Evolutionary conservation across 2,888 invertebrate species (phyloP), one percentile per base, ranked within the genome.

Genomic region (Tipula helvola): DNA sequence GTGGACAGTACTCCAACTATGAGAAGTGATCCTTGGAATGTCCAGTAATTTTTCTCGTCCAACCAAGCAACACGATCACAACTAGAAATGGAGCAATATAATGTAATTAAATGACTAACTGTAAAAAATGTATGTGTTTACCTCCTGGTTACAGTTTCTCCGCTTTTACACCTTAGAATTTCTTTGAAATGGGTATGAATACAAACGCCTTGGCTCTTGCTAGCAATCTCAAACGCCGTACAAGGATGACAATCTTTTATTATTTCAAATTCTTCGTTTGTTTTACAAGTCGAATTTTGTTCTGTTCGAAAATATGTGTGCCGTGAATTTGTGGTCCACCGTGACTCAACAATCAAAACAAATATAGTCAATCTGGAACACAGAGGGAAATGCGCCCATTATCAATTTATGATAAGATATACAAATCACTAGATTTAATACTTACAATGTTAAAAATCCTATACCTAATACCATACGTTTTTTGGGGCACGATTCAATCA

Each of bases 401-500:
- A 0, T 85, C 41, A 12, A 12, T 44, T 28, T 28, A 44, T 44
- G 71, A 83, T 10, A 84, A 87, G 2, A 83, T 85, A 16, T 85
- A 8, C 7, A 16, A 85, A 86, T 83, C 41, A 36, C 39, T 83
- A 87, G 16, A 39, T 52, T 36, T 28, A n/a, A 86, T 88, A 94
- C 95, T 93, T 92, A 96, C 95, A 95, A 92, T 91, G 96, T 96
- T 88, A 97, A 92, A 89, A 94, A 93, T 88, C 95, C 93, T 88
- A 96, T 95, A 86, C 95, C 96, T 87, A 96, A 91, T 86, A 96
- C 92, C 97, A 97, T 97, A 89, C 96, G 96, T 91, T 95, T 95
- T 90, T 95, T 96, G 36, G 96, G 96, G 91, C 96, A 97, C 88
- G 95, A 95, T 91, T 97, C 97, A 89, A 97, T 95, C 96, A 97